Evolutionary conservation across 2,888 invertebrate species (phyloP), one percentile per base, ranked within the genome.

Genomic region (Gandaritis pyraliata): DNA sequence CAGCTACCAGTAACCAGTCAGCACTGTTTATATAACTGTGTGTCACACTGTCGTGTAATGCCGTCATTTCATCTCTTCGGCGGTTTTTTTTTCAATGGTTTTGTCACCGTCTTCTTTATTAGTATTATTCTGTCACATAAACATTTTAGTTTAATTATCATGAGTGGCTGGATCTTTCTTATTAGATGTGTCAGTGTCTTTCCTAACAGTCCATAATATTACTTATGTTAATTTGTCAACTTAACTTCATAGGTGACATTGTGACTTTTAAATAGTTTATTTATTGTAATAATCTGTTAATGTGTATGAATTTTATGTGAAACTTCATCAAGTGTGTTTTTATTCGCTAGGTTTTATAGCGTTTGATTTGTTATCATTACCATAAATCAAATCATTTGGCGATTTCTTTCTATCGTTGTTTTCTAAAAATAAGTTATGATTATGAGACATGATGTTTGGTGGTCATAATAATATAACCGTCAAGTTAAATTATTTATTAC

Each of bases 1-100:
- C 75, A 58, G 70, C 69, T 73, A 70, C 74, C 77, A 77, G 78
- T 79, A 71, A 71, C 72, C 77, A 78, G 79, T 79, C 81, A 79
- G 62, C 75, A 63, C 72, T 76, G 73, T 78, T 80, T 74, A 78
- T 76, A 79, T 75, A 70, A 72, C 72, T 65, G 67, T 66, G 70
- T 73, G 68, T 81, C 71, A 79, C 77, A 77, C 76, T 69, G 77
- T 66, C 62, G 65, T 70, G 66, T 68, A 58, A 58, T 63, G 49
- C 50, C 53, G 53, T 58, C 49, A 50, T 23, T 36, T 12, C 39
- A 29, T 41, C 41, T 43, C 16, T 16, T 16, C 12, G 13, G 45
- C 12, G 13, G 45, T 45, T 13, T 54, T 43, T 59, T 49, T 30
- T 49, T 41, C 29, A 8, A n/a, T 23, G 48, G 48, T 23, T 15